Evolutionary conservation across 2,113 vertebrate genomes (phyloP), one percentile per base, ranked within the genome.

Genomic region (Chauna torquata): DNA sequence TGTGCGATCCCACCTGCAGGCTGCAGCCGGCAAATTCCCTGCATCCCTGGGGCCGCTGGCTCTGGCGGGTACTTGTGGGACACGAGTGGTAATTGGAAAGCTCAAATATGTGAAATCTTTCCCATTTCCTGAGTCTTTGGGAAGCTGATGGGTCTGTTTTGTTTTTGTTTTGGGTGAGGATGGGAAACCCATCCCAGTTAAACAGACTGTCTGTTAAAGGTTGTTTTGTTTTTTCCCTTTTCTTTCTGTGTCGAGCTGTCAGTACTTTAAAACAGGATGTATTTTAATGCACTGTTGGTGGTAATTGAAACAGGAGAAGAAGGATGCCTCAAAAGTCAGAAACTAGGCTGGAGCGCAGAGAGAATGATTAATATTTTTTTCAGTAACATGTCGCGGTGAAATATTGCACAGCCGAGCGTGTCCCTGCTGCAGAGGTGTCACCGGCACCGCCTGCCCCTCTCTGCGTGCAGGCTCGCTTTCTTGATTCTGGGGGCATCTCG

Each of bases 311-410:
- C 30, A 69, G 83, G 92, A 69, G 72, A 16, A 84, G 54, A 58
- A 65, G 77, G 77, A 78, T 0, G 4, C 11, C 65, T 92, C 44
- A 1, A 74, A 72, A 83, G 87, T 96, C 66, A 94, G 82, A 92
- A 71, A 42, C 45, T 27, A 45, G 47, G 66, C 78, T 91, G 93
- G 70, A 90, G 49, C 1, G 16, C 87, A 79, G 87, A 86, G 30
- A 55, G 78, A 80, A 54, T 77, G 82, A 96, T 96, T 85, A 92
- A 93, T 95, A 38, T 61, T 84, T 94, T 69, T 79, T 78, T 91
- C 62, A 80, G 24, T 82, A 77, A 11, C 0, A 0, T 69, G 78
- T 94, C 89, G 11, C 22, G 34, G 30, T 96, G 77, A 96, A 85
- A 54, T 36, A 80, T 68, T 25, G 66, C 61, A 65, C 5, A 7